Conservation (phyloP, 1,140 invertebrate species). For the Drosophila insularis region DNA sequence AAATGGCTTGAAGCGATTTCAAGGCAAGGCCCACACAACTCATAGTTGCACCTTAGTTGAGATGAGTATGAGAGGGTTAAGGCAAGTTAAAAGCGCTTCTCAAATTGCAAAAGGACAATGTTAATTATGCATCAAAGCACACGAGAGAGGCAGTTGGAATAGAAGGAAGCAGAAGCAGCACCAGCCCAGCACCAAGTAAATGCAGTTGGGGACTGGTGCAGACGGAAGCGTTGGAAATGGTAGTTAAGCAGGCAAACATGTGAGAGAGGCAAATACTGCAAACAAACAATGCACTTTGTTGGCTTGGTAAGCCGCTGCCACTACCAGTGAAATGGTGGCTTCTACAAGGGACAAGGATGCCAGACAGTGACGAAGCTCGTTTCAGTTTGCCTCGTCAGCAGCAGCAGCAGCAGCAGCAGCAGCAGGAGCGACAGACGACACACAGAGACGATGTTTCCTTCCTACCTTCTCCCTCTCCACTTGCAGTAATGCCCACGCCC, state of each 20-base stretch:
- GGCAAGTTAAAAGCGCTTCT: conserved; percentile 62
- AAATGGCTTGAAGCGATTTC: too few relatives aligned
- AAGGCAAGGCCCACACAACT: too few relatives aligned
- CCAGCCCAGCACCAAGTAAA: neutral
- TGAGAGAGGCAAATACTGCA: conserved; percentile 75
- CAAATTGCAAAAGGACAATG: conserved; percentile 80
- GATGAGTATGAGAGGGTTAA: conserved; percentile 35
- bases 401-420: conserved; percentile 31
- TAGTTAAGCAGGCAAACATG: conserved; percentile 77
- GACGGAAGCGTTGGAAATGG: conserved; percentile 22
- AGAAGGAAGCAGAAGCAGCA: neutral
- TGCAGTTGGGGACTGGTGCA: neutral
- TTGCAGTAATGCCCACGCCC: neutral
- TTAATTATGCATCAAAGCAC: conserved; percentile 79
- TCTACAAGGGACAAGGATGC: conserved; percentile 57
- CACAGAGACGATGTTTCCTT: conserved; percentile 34
- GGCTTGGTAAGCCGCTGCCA: conserved; percentile 59
- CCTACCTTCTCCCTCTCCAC: neutral
- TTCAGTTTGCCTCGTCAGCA: conserved; percentile 55
- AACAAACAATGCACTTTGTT: conserved; percentile 80
- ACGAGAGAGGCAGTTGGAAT: conserved; percentile 30
- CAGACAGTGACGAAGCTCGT: conserved; percentile 15
- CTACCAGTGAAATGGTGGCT: neutral
- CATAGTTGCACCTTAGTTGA: conserved; percentile 27
- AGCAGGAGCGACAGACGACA: conserved; percentile 17